Base-by-base conservation (phyloP, 2,888 invertebrate genomes). In the Cerceris ruficornis region DNA sequence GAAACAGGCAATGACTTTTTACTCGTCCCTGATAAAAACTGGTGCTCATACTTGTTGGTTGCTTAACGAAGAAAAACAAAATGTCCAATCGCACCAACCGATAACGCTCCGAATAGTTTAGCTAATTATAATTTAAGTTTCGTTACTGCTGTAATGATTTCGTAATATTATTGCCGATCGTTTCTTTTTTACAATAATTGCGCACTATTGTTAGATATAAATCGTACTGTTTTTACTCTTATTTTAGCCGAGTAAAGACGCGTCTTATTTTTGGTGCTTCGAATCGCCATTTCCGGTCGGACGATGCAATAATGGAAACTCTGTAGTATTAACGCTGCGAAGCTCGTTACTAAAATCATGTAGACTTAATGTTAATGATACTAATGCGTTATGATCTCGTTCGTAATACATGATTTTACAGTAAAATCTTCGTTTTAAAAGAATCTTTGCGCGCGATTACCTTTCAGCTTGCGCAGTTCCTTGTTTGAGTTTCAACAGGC, bases 51-150 rank as follows among this genome's bases (percentile, higher is more conserved):
- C 11, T 46, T 11, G 46, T 8, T 46, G 46, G 46, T 11, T 46
- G 46, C 11, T 46, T 11, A 46, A 11, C 8, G 6, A 11, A 8
- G 46, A 11, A 46, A 46, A 46, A 11, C 5, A 11, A 46, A 46
- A 46, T 46, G 50, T 68, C 54, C 72, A 69, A 68, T 68, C 61
- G 55, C 59, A 69, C 72, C 72, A 68, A 72, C 60, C 41, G 43
- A 60, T 41, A 42, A 60, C 58, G 41, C 14, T 14, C 54, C 60
- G 9, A 46, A 2, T 72, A 68, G 68, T 13, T 17, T 68, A 72
- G 68, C 69, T 68, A 61, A 69, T 68, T 54, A 14, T 72, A 72
- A 72, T 54, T 61, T 55, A 68, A 72, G 60, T 13, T 41, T 59
- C 17, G 49, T 72, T 72, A 55, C 2, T 46, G 46, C n/a, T 13